phyloP scores from a whole-genome alignment of 2,113 vertebrate genomes.

The Thalassoma bifasciatum region DNA sequence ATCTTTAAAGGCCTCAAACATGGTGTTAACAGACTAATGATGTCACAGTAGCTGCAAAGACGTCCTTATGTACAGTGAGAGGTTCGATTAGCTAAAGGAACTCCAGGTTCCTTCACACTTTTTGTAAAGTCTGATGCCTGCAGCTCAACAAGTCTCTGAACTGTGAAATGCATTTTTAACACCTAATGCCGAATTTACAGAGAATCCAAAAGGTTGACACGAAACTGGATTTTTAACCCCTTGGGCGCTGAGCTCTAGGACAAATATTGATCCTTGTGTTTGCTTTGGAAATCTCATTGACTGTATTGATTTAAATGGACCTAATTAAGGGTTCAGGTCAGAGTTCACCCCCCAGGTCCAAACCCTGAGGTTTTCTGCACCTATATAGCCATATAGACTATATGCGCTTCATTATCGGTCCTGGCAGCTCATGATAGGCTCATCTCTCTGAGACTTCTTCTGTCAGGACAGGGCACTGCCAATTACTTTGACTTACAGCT shows the following conservation, averaged over 20 bases:
- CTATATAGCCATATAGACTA: background rate
- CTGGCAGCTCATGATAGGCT: background rate
- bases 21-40: too few relatives aligned
- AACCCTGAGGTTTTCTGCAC: background rate
- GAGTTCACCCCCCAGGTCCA: conserved; percentile 12
- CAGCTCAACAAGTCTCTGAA: too few relatives aligned
- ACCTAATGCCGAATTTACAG: too few relatives aligned
- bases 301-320: conserved; percentile 17
- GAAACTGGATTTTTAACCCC: background rate
- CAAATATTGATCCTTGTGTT: conserved; percentile 18
- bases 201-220: too few relatives aligned
- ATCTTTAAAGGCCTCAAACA: too few relatives aligned
- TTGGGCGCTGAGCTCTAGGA: background rate
- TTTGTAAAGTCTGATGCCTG: too few relatives aligned
- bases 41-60: too few relatives aligned
- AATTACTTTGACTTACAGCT: conserved; percentile 57
- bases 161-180: too few relatives aligned
- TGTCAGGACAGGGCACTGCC: conserved; percentile 48
- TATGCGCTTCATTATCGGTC: conserved; percentile 38
- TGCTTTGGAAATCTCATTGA: conserved; percentile 1
- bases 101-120: too few relatives aligned
- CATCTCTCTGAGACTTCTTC: conserved; percentile 28
- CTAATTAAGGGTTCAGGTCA: background rate
- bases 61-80: too few relatives aligned
- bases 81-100: too few relatives aligned